Evolutionary conservation across 1,140 invertebrate species (phyloP).

Genomic region (Conus betulinus): DNA sequence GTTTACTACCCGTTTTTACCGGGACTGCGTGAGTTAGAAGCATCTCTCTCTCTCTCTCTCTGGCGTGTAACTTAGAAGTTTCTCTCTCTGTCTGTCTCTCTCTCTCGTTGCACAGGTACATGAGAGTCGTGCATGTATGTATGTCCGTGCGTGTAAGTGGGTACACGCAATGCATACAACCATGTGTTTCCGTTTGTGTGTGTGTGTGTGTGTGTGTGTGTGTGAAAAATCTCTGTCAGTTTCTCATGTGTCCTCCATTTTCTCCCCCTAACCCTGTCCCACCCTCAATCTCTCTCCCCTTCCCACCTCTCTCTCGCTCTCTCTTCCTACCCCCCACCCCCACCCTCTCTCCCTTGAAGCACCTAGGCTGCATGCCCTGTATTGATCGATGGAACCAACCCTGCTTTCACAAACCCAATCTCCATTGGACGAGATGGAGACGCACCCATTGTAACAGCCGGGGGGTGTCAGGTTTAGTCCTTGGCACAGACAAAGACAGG

Average conservation of each 20-base stretch:
- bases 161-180: not conserved
- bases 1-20: no score
- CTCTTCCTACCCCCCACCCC: not conserved
- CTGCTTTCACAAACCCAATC: not conserved
- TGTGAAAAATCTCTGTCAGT: not conserved
- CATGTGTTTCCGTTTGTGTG: not conserved
- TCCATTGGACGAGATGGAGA: not conserved
- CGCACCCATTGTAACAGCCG: not conserved
- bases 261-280: not conserved
- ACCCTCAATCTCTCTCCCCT: conserved; percentile 8
- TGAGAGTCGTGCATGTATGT: not conserved
- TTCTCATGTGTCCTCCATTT: not conserved
- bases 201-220: no score
- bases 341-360: no score
- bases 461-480: not conserved
- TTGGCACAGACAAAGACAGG: not conserved
- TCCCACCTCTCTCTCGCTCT: conserved; percentile 18
- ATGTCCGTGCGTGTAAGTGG: not conserved
- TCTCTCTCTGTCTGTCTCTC: not conserved
- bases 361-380: not conserved
- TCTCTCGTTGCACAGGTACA: no score
- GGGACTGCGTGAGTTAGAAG: no score
- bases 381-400: conserved; percentile 5
- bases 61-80: not conserved
- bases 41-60: not conserved